Base-by-base conservation (phyloP, 2,113 vertebrate genomes). In the Serinus canaria region DNA sequence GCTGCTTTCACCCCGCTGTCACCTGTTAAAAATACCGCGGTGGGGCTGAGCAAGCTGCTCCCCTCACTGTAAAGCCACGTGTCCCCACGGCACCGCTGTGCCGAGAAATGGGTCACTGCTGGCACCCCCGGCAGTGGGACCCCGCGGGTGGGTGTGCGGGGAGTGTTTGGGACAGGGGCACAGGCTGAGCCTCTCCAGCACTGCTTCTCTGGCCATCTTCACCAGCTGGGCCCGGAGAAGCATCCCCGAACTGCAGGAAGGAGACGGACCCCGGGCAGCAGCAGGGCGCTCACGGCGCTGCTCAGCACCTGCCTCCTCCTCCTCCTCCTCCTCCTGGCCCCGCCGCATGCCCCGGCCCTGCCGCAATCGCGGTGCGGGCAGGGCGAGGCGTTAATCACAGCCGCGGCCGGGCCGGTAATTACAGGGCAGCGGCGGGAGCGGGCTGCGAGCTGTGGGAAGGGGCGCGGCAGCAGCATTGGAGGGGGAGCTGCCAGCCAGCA, bases 311-410 rank as follows among this genome's bases (percentile, higher is more conserved):
- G 27, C 70, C 35, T 35, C 41, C 30, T 66, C 60, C 46, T 67
- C 27, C 43, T 47, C 35, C 35, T 75, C 60, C 52, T 67, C 17
- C 50, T 82, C 70, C 55, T 35, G 59, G 1, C 30, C 73, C 82
- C 73, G 2, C 87, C 2, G 31, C 63, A 3, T 66, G 44, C 52
- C 83, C 82, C 1, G 17, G 78, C 89, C 58, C 43, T 46, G 69
- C 85, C 15, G 39, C 80, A 94, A 84, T 82, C 15, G 5, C 79
- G 3, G 10, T 22, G 83, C 17, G 8, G 88, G 91, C 81, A 91
- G 92, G 96, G 95, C 37, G 74, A 96, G 96, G 96, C 10, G 11
- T 4, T 95, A 93, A 95, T 94, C 63, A 95, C 90, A 73, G 95
- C 94, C 85, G 67, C 67, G 3, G 52, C 11, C 12, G 27, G 11